Conservation (phyloP, 64 coral and sea anemone genomes). For the Astreopora myriophthalma region DNA sequence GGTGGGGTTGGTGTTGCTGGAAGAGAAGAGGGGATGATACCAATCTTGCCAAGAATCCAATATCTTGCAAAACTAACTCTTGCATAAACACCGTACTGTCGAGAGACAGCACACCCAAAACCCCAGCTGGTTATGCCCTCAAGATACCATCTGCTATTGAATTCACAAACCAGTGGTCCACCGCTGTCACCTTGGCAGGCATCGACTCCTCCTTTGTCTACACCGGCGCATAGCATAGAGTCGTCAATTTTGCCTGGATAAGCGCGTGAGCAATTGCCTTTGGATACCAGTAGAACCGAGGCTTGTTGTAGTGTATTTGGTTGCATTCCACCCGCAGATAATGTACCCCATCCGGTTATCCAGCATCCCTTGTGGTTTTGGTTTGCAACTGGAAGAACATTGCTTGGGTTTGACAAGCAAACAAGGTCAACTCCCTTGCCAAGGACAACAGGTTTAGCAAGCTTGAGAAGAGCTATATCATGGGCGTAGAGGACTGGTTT, state of each 20-base stretch:
- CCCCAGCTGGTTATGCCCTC: slow-evolving; percentile 2
- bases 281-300: slow-evolving; percentile 41
- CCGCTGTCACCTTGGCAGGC: slow-evolving; percentile 34
- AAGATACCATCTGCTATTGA: slow-evolving; percentile 8
- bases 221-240: slow-evolving; percentile 14
- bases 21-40: no score
- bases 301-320: slow-evolving; percentile 58
- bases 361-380: neutral
- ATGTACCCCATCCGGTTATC: slow-evolving; percentile 58
- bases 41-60: slow-evolving; percentile 1
- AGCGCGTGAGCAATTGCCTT: neutral
- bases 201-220: neutral
- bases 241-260: slow-evolving; percentile 8
- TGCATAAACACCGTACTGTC: neutral
- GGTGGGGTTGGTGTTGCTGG: no score
- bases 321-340: slow-evolving; percentile 1
- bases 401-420: neutral
- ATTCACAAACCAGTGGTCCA: slow-evolving; percentile 12
- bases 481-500: neutral
- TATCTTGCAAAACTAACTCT: neutral
- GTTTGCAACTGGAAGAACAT: neutral
- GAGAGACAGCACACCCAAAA: neutral
- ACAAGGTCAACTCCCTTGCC: neutral
- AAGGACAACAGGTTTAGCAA: slow-evolving; percentile 1
- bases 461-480: slow-evolving; percentile 62